Evolutionary conservation across 1,140 invertebrate genomes (phyloP), one percentile per base, ranked within the genome.

Genomic region (Tenebrio molitor): DNA sequence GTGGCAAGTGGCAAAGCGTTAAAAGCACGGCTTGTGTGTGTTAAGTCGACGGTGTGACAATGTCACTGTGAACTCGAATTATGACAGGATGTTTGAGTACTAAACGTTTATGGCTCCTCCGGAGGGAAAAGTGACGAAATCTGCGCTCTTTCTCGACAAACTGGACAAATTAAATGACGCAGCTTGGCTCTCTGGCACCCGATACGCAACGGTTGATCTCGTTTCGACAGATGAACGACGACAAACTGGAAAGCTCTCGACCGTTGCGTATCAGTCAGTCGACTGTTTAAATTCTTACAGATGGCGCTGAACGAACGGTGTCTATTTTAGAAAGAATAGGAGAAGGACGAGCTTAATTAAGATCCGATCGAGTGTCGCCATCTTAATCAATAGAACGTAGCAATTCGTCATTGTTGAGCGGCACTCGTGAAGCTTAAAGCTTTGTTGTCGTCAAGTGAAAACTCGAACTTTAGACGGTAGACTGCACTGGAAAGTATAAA

Each of bases 11-110:
- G 46, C 19, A 53, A 58, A 23, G 44, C 19, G 50, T 62, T 42
- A 39, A 62, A 41, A 70, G 39, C 68, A 41, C 44, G 46, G 50
- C 25, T 53, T 39, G 46, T 53, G 44, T 53, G 23, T 53, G 46
- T 69, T 64, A 64, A 71, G 69, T 71, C 36, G 41, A 71, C 58
- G 42, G 62, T 71, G 64, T 65, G 69, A 71, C 69, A 71, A 65
- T 71, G 69, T 71, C 58, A 44, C 58, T 65, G 29, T 71, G 46
- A 71, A 71, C 58, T 50, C 69, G 25, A 71, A 65, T 71, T 71
- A 71, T 53, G 69, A 71, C 69, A 66, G 69, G 69, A 71, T 71
- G 69, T 71, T 39, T 41, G 36, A 71, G 42, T 46, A 65, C 58
- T 71, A 46, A 71, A 71, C 33, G 69, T 71, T 71, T 65, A 65